Base-by-base conservation (phyloP, 2,113 vertebrate species). In the Natator depressus region DNA sequence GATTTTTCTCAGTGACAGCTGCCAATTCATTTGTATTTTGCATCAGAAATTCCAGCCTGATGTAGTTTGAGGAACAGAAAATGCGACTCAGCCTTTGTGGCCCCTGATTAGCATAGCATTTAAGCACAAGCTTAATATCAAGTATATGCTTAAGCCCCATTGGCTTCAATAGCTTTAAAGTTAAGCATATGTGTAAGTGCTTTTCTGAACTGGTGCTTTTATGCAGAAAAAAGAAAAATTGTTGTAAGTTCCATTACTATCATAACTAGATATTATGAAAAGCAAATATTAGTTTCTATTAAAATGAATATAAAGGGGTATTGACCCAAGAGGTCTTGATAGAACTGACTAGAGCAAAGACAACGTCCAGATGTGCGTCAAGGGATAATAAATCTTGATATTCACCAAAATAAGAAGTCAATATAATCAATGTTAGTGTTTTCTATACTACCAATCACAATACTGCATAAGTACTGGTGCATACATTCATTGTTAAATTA, bases 401-500 rank as follows among this genome's bases (percentile, higher is more conserved):
- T 82, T 87, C 25, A 80, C 25, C 49, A 49, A 87, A 87, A 93
- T 69, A 90, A 57, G 78, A 85, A 91, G 8, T 19, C 87, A 5
- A 54, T 51, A 31, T 11, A 76, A 87, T 47, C 7, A 27, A 12
- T 19, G 16, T 3, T 84, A 78, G 12, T 57, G 14, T 83, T 50
- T 85, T 85, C 51, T 76, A 8, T 14, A n/a, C 1, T 4, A 3
- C 16, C 53, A 80, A 47, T 83, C 82, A 92, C 29, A 88, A 55
- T 87, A 83, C 86, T 89, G 42, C 55, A 42, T 89, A 46, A 93
- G 62, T 27, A 92, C 22, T 57, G 47, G 57, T 90, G 5, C 59
- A 42, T 91, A 75, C 5, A 93, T 84, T 11, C 75, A 78, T 80
- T 57, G 31, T 85, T 93, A 89, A 85, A 90, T 88, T 81, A 93